Conservation (phyloP, 1,140 invertebrate species). For the Anastrepha ludens region DNA sequence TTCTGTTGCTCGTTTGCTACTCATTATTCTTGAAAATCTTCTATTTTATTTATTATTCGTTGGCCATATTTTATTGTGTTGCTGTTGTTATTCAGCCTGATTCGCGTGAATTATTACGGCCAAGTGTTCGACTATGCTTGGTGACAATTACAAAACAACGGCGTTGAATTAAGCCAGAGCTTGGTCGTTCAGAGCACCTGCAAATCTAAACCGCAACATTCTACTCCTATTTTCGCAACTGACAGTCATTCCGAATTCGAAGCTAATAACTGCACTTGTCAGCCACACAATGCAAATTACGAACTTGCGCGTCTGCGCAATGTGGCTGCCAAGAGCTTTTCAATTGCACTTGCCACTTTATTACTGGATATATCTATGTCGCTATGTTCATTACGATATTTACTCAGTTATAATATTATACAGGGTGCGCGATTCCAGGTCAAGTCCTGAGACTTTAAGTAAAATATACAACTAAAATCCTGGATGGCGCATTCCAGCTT, state of each 20-base stretch:
- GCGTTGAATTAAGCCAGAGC: neutral
- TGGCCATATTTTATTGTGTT: conserved; percentile 33
- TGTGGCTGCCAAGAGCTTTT: neutral
- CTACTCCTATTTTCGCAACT: neutral
- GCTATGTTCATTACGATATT: no score
- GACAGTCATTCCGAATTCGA: neutral
- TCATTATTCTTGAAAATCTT: conserved; percentile 20
- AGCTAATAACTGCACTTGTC: conserved; percentile 44
- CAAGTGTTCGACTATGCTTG: conserved; percentile 16
- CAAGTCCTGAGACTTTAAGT: no score
- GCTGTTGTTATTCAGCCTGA: neutral
- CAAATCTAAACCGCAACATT: neutral
- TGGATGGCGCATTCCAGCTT: no score
- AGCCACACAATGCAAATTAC: conserved; percentile 38
- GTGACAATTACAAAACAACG: conserved; percentile 12
- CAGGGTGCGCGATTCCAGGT: no score
- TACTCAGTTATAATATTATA: no score
- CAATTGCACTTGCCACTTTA: neutral
- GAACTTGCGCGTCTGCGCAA: conserved; percentile 20
- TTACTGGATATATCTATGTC: no score
- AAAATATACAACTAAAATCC: no score
- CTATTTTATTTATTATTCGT: conserved; percentile 38
- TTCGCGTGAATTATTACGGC: conserved; percentile 37
- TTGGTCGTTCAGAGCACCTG: conserved; percentile 5
- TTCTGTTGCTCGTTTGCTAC: neutral